Conservation (phyloP, 37 sponge, comb jelly and placozoan species). For the Diacarnus erythraeanus region DNA sequence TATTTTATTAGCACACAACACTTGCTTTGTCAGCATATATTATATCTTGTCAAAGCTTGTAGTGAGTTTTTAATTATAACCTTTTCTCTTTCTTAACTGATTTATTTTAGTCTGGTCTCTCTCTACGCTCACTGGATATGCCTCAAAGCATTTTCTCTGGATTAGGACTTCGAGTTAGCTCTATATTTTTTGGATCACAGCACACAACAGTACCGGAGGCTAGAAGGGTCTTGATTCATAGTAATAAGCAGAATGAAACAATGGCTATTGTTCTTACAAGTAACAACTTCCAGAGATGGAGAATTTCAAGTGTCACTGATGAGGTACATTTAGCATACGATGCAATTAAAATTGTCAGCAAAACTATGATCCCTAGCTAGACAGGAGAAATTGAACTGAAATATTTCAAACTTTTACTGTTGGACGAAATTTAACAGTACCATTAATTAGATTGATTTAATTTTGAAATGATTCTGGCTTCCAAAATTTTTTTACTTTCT, state of each 20-base stretch:
- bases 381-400: background rate
- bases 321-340: background rate
- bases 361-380: background rate
- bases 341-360: background rate
- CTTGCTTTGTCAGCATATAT: too few species aligned
- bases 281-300: constrained; percentile 52
- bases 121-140: constrained; percentile 5
- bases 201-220: constrained; percentile 7
- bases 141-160: constrained; percentile 66
- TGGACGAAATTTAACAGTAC: too few species aligned
- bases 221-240: background rate
- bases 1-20: too few species aligned
- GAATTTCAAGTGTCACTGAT: background rate
- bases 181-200: constrained; percentile 65
- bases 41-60: too few species aligned
- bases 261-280: constrained; percentile 33
- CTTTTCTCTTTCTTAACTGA: too few species aligned
- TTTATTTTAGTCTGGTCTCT: constrained; percentile 24
- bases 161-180: constrained; percentile 62
- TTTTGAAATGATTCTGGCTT: too few species aligned
- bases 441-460: too few species aligned
- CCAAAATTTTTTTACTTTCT: too few species aligned
- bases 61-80: too few species aligned
- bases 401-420: too few species aligned
- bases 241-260: background rate